Percentiles rank a stretch among this genome's conserved stretches.
Evolutionary conservation across 2,888 invertebrate genomes (phyloP).

Genomic region (Lithodes maja): DNA sequence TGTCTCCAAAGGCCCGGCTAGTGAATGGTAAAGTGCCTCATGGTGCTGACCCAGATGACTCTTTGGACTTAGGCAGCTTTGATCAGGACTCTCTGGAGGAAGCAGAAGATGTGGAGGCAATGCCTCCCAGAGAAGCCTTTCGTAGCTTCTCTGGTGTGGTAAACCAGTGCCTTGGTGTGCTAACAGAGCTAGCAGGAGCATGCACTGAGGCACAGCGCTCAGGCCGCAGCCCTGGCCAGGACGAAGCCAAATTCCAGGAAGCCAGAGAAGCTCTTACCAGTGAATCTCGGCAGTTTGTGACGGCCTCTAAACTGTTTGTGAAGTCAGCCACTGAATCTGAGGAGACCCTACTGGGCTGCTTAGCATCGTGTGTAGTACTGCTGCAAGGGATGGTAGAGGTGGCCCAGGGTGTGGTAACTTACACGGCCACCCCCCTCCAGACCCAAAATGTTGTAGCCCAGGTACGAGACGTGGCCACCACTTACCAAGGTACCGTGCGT

Average conservation of each 20-base stretch:
- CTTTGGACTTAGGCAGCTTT: conserved; percentile 71
- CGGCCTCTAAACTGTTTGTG: conserved; percentile 87
- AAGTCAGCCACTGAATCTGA: conserved; percentile 85
- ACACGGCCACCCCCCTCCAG: conserved; percentile 85
- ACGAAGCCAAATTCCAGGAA: conserved; percentile 81
- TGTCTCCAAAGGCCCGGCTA: conserved; percentile 60
- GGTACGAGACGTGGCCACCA: conserved; percentile 87
- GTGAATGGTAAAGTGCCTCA: conserved; percentile 62
- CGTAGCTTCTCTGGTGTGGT: conserved; percentile 58
- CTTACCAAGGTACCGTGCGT: conserved; percentile 83
- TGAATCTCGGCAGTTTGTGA: conserved; percentile 87
- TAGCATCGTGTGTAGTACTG: conserved; percentile 85
- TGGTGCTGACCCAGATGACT: conserved; percentile 67
- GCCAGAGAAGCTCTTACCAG: conserved; percentile 85
- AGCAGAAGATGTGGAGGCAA: conserved; percentile 68
- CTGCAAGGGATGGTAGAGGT: conserved; percentile 80
- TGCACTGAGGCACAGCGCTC: conserved; percentile 84
- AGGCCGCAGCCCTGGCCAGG: conserved; percentile 84
- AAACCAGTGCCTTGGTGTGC: conserved; percentile 53
- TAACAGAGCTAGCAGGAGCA: conserved; percentile 78
- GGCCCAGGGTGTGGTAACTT: conserved; percentile 84
- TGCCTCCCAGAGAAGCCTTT: conserved; percentile 68
- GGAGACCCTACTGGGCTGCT: conserved; percentile 81
- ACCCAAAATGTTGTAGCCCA: conserved; percentile 87
- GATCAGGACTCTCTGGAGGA: conserved; percentile 71